These are phyloP conservation scores for Heliconius ismenius DNA, from an alignment of 2,888 invertebrate species.

Conservation along the genomic window DNA sequence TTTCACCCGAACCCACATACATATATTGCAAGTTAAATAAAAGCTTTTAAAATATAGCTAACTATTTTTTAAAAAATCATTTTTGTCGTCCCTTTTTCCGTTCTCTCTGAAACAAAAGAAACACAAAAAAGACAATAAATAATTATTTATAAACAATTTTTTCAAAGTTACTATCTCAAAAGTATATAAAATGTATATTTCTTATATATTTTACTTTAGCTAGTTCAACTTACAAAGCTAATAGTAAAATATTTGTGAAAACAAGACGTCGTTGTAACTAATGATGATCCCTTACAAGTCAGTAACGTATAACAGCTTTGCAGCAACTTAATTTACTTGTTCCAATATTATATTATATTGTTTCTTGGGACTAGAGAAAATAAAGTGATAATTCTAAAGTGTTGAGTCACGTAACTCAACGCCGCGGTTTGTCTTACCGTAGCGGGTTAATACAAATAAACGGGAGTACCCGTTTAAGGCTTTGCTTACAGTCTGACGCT, in stretches of 20 bases:
- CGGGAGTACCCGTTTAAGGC: too few relatives aligned
- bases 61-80: too few relatives aligned
- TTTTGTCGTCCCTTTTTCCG: too few relatives aligned
- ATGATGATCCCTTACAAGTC: constrained; percentile 9
- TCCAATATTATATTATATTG: neutral
- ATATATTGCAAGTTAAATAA: too few relatives aligned
- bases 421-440: neutral
- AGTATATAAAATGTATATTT: too few relatives aligned
- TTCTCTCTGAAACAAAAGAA: too few relatives aligned
- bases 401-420: neutral
- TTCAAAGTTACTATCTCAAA: neutral
- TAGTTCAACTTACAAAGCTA: neutral
- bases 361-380: neutral
- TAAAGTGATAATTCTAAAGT: neutral
- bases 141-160: neutral
- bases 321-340: constrained; percentile 33
- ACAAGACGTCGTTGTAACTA: constrained; percentile 22
- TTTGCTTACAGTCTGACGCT: too few relatives aligned
- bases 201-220: too few relatives aligned
- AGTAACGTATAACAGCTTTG: neutral
- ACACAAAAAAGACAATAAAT: too few relatives aligned
- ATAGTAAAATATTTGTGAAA: constrained; percentile 5
- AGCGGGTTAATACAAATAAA: too few relatives aligned
- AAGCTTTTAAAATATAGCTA: too few relatives aligned
- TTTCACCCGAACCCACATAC: too few relatives aligned